Percentiles rank a stretch among this genome's conserved stretches.
These are phyloP conservation scores for Diachasma alloeum DNA, from an alignment of 1,140 invertebrate genomes.

Conservation along the genomic window DNA sequence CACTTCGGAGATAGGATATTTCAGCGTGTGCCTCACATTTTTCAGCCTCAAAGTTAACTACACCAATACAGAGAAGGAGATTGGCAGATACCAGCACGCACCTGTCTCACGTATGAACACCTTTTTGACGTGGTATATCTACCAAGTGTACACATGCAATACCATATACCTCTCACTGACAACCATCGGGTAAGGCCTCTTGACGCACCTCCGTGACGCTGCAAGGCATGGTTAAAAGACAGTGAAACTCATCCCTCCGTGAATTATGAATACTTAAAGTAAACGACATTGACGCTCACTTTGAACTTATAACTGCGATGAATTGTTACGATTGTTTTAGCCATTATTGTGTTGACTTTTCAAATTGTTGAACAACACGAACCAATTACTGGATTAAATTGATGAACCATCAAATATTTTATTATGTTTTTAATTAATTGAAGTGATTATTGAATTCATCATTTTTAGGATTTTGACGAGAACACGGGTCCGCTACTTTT, in stretches of 20 bases:
- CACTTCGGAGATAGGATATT: neutral
- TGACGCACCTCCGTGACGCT: neutral
- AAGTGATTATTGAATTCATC: too few species aligned
- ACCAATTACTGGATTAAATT: too few species aligned
- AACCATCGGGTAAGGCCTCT: neutral
- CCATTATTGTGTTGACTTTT: neutral
- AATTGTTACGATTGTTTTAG: neutral
- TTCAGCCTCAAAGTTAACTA: neutral
- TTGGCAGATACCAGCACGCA: neutral
- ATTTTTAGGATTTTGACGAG: too few species aligned
- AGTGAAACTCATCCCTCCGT: conserved; percentile 9
- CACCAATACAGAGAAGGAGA: neutral
- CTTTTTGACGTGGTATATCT: neutral
- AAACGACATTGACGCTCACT: conserved; percentile 3
- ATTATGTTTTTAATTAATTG: too few species aligned
- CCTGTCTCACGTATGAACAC: conserved; percentile 14
- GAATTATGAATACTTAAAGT: conserved; percentile 9
- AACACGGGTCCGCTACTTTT: too few species aligned
- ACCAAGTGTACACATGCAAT: conserved; percentile 3
- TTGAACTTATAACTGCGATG: neutral
- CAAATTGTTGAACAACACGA: too few species aligned
- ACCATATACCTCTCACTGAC: conserved; percentile 3
- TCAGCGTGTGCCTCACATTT: neutral
- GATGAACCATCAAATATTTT: too few species aligned
- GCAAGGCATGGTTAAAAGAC: conserved; percentile 1